A percentile compares a stretch with the other conserved stretches of the same genome.
phyloP scores from a whole-genome alignment of 2,113 vertebrate species.

The Campylomormyrus tamandua region DNA sequence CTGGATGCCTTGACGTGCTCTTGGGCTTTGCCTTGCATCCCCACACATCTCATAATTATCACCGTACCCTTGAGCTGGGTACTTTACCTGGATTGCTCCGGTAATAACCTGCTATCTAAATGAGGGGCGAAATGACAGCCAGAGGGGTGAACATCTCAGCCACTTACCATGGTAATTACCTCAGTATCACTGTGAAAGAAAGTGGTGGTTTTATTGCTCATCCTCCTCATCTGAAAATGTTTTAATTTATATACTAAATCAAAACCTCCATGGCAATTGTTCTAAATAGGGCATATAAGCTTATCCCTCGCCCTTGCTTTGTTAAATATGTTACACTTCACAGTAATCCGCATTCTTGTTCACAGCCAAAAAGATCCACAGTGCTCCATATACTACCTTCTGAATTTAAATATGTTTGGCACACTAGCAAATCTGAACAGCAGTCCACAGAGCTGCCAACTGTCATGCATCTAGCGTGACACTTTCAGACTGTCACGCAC shows the following conservation, averaged over 20 bases:
- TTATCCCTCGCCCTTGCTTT: background rate
- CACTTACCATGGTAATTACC: background rate
- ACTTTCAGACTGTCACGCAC: background rate
- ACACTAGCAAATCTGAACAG: background rate
- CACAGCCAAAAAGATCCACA: background rate
- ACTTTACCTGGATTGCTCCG: constrained; percentile 25
- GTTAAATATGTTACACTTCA: background rate
- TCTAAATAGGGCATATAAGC: background rate
- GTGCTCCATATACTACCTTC: background rate
- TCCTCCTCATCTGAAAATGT: background rate
- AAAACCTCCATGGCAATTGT: background rate
- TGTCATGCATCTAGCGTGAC: background rate
- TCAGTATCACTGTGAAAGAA: background rate
- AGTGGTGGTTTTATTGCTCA: background rate
- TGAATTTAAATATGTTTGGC: background rate
- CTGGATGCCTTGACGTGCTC: background rate
- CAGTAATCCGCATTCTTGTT: background rate
- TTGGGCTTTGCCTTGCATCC: background rate
- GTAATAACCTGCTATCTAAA: constrained; percentile 22
- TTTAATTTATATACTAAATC: background rate
- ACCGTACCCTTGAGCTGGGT: constrained; percentile 29
- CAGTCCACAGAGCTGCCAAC: background rate
- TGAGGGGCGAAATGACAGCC: background rate
- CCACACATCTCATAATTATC: constrained; percentile 4
- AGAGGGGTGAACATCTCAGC: background rate